These are phyloP conservation scores for Ceyx cyanopectus DNA, from an alignment of 2,113 vertebrate genomes.

Conservation along the genomic window DNA sequence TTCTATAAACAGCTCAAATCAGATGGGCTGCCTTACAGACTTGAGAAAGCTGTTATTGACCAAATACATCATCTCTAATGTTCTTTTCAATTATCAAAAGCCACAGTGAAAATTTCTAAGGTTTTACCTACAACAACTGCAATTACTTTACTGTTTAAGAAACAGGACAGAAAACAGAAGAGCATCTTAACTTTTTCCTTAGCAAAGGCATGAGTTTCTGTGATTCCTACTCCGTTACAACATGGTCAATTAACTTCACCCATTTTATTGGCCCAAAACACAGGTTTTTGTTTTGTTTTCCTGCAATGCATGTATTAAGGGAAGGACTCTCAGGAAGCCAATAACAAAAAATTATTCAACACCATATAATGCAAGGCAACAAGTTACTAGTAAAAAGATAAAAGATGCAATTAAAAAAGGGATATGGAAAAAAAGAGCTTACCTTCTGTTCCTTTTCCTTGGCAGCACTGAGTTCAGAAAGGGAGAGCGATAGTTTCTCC, in stretches of 20 bases:
- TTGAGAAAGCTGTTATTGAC: slow-evolving; percentile 17
- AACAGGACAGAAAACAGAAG: neutral
- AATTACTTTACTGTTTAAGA: slow-evolving; percentile 13
- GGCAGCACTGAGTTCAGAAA: slow-evolving; percentile 82
- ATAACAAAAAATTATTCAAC: neutral
- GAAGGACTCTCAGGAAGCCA: neutral
- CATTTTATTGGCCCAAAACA: neutral
- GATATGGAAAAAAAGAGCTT: slow-evolving; percentile 32
- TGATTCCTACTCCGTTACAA: neutral
- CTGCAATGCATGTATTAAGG: neutral
- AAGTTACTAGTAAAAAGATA: neutral
- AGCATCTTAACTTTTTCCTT: neutral
- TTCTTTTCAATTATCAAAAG: slow-evolving; percentile 34
- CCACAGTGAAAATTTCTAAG: slow-evolving; percentile 11
- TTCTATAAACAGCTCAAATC: slow-evolving; percentile 16
- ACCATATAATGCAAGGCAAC: neutral
- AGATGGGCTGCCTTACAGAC: neutral
- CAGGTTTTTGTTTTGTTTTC: neutral
- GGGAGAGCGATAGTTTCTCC: slow-evolving; percentile 86
- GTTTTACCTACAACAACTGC: neutral
- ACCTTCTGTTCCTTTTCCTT: slow-evolving; percentile 82
- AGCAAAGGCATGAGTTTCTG: neutral
- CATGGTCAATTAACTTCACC: neutral
- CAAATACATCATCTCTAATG: slow-evolving; percentile 23
- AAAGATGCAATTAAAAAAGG: neutral